These are phyloP conservation scores for Pimephales promelas DNA, from an alignment of 2,113 vertebrate genomes.

Conservation along the genomic window DNA sequence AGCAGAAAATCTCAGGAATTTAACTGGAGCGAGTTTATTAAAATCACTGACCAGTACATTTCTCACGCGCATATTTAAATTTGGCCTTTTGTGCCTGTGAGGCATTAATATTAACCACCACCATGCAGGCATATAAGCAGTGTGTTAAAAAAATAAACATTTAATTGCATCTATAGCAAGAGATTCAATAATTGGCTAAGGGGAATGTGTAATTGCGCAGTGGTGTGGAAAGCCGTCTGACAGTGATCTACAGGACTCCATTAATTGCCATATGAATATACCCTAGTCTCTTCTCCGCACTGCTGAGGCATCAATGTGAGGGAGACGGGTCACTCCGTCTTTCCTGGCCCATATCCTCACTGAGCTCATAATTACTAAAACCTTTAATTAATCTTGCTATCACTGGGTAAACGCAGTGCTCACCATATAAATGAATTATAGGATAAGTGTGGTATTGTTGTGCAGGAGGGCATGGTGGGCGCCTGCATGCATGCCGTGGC, in stretches of 20 bases:
- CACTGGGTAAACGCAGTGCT: constrained; percentile 72
- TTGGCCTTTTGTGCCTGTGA: neutral
- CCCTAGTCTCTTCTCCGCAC: constrained; percentile 71
- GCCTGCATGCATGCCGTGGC: constrained; percentile 33
- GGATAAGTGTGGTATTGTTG: constrained; percentile 51
- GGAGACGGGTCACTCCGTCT: constrained; percentile 77
- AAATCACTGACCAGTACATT: constrained; percentile 8
- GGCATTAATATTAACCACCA: constrained; percentile 29
- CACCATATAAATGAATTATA: constrained; percentile 68
- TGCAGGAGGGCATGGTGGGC: constrained; percentile 10
- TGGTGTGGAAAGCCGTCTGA: constrained; percentile 69
- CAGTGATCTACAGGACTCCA: constrained; percentile 80
- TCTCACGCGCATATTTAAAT: constrained; percentile 12
- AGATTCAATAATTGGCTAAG: constrained; percentile 58
- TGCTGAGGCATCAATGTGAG: constrained; percentile 74
- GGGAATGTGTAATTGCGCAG: constrained; percentile 68
- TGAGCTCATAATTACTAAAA: constrained; percentile 79
- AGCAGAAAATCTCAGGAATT: constrained; percentile 28
- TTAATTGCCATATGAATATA: constrained; percentile 81
- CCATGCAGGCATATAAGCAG: constrained; percentile 12
- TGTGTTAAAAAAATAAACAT: constrained; percentile 42
- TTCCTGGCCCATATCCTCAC: constrained; percentile 70
- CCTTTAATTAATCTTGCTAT: constrained; percentile 79
- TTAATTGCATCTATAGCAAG: constrained; percentile 36
- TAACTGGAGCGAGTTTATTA: constrained; percentile 3